Evolutionary conservation across 2,113 vertebrate genomes (phyloP).

Genomic region (Hemiprocne comata): DNA sequence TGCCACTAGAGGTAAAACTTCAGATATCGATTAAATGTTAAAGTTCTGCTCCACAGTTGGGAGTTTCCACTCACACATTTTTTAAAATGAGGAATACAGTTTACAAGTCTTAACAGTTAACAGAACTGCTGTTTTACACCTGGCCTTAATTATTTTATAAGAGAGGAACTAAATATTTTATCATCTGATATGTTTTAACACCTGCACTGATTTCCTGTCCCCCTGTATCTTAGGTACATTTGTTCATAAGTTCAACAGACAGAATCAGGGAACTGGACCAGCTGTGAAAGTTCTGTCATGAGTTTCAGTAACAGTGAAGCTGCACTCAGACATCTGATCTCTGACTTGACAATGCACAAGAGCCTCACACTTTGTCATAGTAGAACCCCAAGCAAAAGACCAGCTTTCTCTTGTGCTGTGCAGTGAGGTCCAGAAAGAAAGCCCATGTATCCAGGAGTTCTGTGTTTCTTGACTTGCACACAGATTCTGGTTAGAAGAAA

Average conservation of each 20-base stretch:
- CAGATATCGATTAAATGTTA: not conserved
- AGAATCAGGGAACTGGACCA: not conserved
- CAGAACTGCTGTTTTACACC: not conserved
- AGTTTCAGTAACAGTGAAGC: not conserved
- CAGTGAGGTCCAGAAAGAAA: not conserved
- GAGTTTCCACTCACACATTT: not conserved
- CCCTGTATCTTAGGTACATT: not conserved
- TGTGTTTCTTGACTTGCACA: no score
- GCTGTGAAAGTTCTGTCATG: not conserved
- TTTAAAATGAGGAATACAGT: not conserved
- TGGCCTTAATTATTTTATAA: not conserved
- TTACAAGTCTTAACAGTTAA: not conserved
- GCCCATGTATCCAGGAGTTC: not conserved
- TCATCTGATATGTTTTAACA: not conserved
- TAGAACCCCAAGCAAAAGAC: not conserved
- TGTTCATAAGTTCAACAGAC: not conserved
- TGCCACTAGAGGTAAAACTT: not conserved
- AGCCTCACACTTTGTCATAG: not conserved
- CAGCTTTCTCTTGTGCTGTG: not conserved
- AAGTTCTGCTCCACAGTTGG: not conserved
- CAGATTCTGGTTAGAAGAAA: fast-evolving
- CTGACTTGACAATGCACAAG: not conserved
- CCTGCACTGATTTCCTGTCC: not conserved
- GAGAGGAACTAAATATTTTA: not conserved
- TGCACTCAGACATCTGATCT: not conserved